These are phyloP conservation scores for Malurus cyaneus DNA, from an alignment of 2,113 vertebrate genomes.

Conservation along the genomic window DNA sequence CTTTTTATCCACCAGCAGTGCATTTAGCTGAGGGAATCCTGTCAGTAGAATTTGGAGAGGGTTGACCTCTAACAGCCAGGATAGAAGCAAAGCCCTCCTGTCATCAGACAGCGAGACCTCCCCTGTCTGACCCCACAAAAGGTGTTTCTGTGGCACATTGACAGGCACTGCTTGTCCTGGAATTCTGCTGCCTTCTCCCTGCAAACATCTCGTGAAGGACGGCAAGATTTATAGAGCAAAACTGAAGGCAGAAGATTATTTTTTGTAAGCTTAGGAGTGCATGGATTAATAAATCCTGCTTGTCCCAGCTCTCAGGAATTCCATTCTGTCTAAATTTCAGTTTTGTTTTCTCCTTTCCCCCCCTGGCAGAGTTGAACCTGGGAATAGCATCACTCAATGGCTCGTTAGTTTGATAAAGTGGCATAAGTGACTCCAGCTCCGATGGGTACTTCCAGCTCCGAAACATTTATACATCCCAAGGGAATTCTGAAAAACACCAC, in stretches of 20 bases:
- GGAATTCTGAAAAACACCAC: constrained; percentile 75
- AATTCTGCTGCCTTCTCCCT: background rate
- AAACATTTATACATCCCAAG: constrained; percentile 71
- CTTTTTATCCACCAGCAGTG: background rate
- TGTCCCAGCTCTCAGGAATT: constrained; percentile 66
- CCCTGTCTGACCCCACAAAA: background rate
- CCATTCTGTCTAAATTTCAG: constrained; percentile 68
- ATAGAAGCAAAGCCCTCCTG: background rate
- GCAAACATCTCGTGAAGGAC: background rate
- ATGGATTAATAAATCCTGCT: constrained; percentile 71
- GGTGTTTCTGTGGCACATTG: background rate
- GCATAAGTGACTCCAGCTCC: constrained; percentile 61
- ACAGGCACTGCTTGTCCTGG: background rate
- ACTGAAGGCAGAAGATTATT: constrained; percentile 50
- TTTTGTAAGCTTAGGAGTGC: constrained; percentile 37
- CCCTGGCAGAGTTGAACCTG: constrained; percentile 56
- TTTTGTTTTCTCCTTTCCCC: constrained; percentile 70
- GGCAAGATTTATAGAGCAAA: constrained; percentile 56
- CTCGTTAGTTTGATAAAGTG: constrained; percentile 84
- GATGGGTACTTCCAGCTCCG: constrained; percentile 60
- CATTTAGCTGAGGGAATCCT: background rate
- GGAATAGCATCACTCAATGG: constrained; percentile 74
- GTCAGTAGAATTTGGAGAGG: background rate
- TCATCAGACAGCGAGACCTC: background rate
- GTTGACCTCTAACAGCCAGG: background rate